Evolutionary conservation across 1,140 invertebrate species (phyloP).

Genomic region (Mylabris phalerata): DNA sequence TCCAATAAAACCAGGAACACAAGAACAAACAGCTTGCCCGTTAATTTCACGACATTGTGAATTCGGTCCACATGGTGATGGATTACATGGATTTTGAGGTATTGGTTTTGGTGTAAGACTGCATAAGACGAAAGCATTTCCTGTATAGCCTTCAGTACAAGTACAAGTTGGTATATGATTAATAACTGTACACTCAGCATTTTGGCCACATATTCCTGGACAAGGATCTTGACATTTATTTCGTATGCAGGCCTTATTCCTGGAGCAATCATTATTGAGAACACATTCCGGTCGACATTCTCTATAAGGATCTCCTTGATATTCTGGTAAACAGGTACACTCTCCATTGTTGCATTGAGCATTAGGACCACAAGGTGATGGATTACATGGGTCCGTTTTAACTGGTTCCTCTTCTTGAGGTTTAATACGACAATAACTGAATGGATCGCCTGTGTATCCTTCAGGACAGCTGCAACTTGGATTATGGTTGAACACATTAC

Average conservation of each 20-base stretch:
- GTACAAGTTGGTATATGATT: slow-evolving; percentile 65
- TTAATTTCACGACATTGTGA: slow-evolving; percentile 56
- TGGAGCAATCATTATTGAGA: slow-evolving; percentile 58
- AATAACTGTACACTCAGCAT: slow-evolving; percentile 60
- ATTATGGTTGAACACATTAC: slow-evolving; percentile 62
- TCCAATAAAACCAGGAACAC: slow-evolving; percentile 57
- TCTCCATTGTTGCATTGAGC: slow-evolving; percentile 53
- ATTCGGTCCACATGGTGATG: slow-evolving; percentile 60
- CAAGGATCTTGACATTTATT: slow-evolving; percentile 68
- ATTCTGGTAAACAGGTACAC: slow-evolving; percentile 59
- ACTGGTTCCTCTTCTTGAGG: slow-evolving; percentile 28
- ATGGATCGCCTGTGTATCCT: slow-evolving; percentile 58
- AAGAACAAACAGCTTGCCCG: slow-evolving; percentile 59
- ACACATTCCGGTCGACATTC: slow-evolving; percentile 66
- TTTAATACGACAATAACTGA: slow-evolving; percentile 34
- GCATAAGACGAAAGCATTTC: slow-evolving; percentile 60
- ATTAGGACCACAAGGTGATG: slow-evolving; percentile 62
- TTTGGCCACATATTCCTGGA: slow-evolving; percentile 57
- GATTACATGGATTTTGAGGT: slow-evolving; percentile 51
- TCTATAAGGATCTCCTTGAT: slow-evolving; percentile 60
- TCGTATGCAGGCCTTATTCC: slow-evolving; percentile 57
- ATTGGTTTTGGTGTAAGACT: slow-evolving; percentile 29
- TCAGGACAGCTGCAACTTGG: slow-evolving; percentile 61
- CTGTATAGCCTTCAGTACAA: slow-evolving; percentile 55
- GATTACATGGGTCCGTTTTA: slow-evolving; percentile 51